Conservation (phyloP, 2,888 invertebrate species). For the Nomada hirtipes region DNA sequence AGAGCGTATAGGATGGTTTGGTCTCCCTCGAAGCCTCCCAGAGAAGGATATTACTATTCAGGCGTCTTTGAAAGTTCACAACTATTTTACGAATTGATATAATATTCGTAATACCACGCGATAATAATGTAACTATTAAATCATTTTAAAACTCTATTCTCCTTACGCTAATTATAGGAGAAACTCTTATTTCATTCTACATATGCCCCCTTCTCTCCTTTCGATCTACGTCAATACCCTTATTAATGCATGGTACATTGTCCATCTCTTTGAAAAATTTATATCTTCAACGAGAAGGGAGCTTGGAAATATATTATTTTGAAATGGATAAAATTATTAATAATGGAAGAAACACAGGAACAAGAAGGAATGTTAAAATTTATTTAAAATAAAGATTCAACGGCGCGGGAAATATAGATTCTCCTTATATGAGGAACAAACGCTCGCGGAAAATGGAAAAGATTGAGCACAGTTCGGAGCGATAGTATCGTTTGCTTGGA, state of each 20-base stretch:
- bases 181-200: too few relatives aligned
- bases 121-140: too few relatives aligned
- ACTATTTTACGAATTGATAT: neutral
- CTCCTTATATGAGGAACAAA: neutral
- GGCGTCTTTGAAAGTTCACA: neutral
- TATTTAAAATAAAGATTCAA: neutral
- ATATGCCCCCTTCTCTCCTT: too few relatives aligned
- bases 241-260: too few relatives aligned
- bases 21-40: neutral
- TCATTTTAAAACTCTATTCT: too few relatives aligned
- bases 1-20: neutral
- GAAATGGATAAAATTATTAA: neutral
- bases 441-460: neutral
- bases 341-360: neutral
- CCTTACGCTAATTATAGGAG: too few relatives aligned
- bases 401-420: constrained; percentile 15
- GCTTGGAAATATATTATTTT: too few relatives aligned
- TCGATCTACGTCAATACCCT: too few relatives aligned
- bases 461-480: neutral
- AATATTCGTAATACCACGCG: neutral
- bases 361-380: neutral
- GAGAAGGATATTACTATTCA: neutral
- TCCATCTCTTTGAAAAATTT: too few relatives aligned
- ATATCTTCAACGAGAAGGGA: too few relatives aligned
- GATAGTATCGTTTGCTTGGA: constrained; percentile 10